Conservation (phyloP, 2,888 invertebrate genomes). For the Pristionchus exspectatus region DNA sequence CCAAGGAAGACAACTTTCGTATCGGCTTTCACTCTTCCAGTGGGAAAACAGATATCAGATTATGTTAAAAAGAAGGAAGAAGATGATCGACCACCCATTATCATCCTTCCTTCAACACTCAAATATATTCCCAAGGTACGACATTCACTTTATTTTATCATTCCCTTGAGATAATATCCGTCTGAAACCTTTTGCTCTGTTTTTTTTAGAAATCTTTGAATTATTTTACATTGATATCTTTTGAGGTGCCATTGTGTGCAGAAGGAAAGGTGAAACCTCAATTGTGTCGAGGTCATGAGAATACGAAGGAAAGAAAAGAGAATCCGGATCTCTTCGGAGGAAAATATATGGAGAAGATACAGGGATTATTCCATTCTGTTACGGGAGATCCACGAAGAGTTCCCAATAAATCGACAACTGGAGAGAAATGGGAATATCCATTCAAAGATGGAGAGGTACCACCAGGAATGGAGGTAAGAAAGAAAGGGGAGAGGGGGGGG, state of each 20-base stretch:
- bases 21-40: not conserved
- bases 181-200: too few species aligned
- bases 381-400: conserved; percentile 16
- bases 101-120: not conserved
- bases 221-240: not conserved
- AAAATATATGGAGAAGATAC: not conserved
- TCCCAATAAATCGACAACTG: conserved; percentile 9
- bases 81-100: not conserved
- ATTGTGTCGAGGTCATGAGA: not conserved
- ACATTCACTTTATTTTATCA: too few species aligned
- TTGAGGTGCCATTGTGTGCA: not conserved
- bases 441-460: not conserved
- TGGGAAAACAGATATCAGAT: not conserved
- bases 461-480: not conserved
- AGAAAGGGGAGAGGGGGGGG: not conserved
- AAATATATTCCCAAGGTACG: too few species aligned
- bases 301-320: not conserved
- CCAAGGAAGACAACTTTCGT: not conserved
- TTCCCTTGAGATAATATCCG: too few species aligned
- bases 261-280: not conserved
- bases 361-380: conserved; percentile 24
- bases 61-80: not conserved
- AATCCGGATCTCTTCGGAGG: not conserved
- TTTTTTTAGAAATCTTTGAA: too few species aligned
- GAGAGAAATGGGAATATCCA: not conserved